A percentile compares a stretch with the other conserved stretches of the same genome.
These are phyloP conservation scores for Aspidapion aeneum DNA, from an alignment of 2,888 invertebrate genomes.

Conservation along the genomic window DNA sequence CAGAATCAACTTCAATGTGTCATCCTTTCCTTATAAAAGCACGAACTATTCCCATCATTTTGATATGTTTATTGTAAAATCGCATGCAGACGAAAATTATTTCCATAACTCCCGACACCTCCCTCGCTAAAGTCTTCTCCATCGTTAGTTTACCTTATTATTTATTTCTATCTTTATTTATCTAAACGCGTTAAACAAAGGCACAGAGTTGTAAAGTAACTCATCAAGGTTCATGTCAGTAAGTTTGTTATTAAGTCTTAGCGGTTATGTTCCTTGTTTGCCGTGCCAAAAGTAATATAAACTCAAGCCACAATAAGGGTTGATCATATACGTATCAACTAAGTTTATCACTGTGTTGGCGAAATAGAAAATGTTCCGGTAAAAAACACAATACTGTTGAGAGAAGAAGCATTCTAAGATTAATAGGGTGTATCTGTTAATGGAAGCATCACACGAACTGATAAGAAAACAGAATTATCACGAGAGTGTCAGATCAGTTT, in stretches of 20 bases:
- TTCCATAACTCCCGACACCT: background rate
- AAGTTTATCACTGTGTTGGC: too few relatives aligned
- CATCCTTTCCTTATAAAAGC: background rate
- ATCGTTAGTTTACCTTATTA: background rate
- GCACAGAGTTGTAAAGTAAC: background rate
- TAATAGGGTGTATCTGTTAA: too few relatives aligned
- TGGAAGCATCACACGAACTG: too few relatives aligned
- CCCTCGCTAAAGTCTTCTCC: background rate
- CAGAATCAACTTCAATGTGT: background rate
- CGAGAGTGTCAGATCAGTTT: too few relatives aligned
- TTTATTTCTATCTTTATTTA: background rate
- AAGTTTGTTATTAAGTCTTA: constrained; percentile 36
- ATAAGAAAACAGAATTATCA: too few relatives aligned
- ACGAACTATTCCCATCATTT: background rate
- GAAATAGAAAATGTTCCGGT: too few relatives aligned
- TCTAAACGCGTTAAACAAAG: background rate
- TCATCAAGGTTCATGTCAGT: background rate
- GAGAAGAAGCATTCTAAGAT: too few relatives aligned
- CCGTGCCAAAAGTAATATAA: constrained; percentile 22
- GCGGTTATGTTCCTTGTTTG: constrained; percentile 23
- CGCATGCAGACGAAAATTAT: background rate
- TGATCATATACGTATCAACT: too few relatives aligned
- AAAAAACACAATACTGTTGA: too few relatives aligned
- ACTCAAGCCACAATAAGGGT: constrained; percentile 15
- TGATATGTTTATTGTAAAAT: background rate